phyloP scores from a whole-genome alignment of 2,888 invertebrate species.

The Apocheima hispidaria region DNA sequence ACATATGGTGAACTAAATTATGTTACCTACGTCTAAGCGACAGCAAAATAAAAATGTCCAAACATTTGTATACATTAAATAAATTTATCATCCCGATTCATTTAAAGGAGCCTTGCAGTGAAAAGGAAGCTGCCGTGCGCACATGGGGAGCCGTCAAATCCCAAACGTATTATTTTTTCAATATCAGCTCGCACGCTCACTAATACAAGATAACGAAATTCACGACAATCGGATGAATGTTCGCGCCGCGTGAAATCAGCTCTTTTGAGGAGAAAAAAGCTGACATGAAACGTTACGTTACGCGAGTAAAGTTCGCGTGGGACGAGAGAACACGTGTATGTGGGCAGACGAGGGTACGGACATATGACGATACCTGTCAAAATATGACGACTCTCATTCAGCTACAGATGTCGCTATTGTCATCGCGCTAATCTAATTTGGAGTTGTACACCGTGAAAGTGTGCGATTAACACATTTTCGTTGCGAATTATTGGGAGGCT shows the following conservation, averaged over 20 bases:
- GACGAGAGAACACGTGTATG: conserved; percentile 80
- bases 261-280: conserved; percentile 76
- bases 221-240: conserved; percentile 83
- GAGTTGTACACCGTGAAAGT: conserved; percentile 81
- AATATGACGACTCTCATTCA: conserved; percentile 82
- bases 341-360: conserved; percentile 78
- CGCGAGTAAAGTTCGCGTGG: conserved; percentile 61
- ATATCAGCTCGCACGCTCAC: conserved; percentile 76
- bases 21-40: conserved; percentile 83
- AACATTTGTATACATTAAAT: conserved; percentile 86
- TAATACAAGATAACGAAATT: conserved; percentile 83
- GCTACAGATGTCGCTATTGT: conserved; percentile 83
- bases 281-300: conserved; percentile 61
- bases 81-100: conserved; percentile 84
- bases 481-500: conserved; percentile 83
- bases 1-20: conserved; percentile 85
- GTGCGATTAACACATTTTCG: conserved; percentile 85
- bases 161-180: conserved; percentile 85
- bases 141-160: conserved; percentile 84
- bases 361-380: conserved; percentile 82
- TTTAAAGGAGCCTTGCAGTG: conserved; percentile 73
- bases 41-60: conserved; percentile 86
- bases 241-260: conserved; percentile 85
- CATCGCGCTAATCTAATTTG: conserved; percentile 82
- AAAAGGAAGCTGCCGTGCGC: conserved; percentile 83